Conservation (phyloP, 2,888 invertebrate species). For the Argyra leucocephala region DNA sequence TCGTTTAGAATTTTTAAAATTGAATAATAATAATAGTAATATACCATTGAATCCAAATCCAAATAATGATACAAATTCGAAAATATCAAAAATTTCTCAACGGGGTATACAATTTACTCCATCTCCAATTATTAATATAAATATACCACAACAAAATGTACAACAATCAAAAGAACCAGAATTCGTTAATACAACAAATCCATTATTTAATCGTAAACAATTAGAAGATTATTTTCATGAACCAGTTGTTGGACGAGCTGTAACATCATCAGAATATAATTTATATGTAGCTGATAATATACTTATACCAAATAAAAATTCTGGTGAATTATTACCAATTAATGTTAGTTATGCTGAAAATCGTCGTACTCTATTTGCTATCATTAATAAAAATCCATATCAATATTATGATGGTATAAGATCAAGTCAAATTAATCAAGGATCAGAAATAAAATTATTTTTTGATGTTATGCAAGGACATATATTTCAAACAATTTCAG, state of each 20-base stretch:
- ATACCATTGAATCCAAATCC: neutral
- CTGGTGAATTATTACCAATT: slow-evolving; percentile 36
- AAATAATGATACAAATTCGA: neutral
- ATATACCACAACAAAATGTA: neutral
- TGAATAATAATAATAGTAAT: too few relatives aligned
- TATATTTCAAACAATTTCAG: slow-evolving; percentile 47
- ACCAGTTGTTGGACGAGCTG: neutral
- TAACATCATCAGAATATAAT: slow-evolving; percentile 22
- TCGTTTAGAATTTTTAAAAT: neutral
- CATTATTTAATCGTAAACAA: neutral
- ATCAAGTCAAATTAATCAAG: slow-evolving; percentile 27
- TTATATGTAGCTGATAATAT: slow-evolving; percentile 30
- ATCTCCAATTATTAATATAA: too few relatives aligned
- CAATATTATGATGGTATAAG: neutral
- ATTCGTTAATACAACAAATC: slow-evolving; percentile 13
- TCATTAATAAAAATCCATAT: slow-evolving; percentile 28
- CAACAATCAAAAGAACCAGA: neutral
- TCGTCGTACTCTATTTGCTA: slow-evolving; percentile 37
- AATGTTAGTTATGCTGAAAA: slow-evolving; percentile 33
- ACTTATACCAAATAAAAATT: slow-evolving; percentile 31
- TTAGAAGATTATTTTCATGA: neutral
- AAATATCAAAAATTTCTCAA: neutral
- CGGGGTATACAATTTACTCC: neutral
- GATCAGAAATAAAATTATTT: slow-evolving; percentile 45
- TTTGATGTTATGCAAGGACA: slow-evolving; percentile 42